Base-by-base conservation (phyloP, 2,113 vertebrate genomes). In the Pao palembangensis region DNA sequence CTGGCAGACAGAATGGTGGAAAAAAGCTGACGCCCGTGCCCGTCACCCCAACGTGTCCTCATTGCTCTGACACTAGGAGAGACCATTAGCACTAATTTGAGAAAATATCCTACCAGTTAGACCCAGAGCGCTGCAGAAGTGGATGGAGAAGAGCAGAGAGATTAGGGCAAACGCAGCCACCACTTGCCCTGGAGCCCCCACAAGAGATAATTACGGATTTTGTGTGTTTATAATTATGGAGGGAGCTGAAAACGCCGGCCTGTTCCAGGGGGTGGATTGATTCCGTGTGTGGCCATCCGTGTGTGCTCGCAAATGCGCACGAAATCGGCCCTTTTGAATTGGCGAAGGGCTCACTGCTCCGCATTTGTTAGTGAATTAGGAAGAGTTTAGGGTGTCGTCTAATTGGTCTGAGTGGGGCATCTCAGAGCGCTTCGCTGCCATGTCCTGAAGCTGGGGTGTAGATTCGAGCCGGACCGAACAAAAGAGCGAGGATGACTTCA, bases 121-220 rank as follows among this genome's bases (percentile, higher is more conserved):
- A 88, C 78, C 71, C 59, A 67, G 74, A 82, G 85, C 82, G 54
- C 48, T 56, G 57, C 67, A 82, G 83, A 82, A 80, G 69, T 70
- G 69, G 80, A 70, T 56, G 11, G 75, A 85, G 68, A 73, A 25
- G 78, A 81, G 71, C 47, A 0, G 2, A 75, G 52, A 67, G 71
- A 81, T 82, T 58, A 81, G 72, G 52, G 73, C 68, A 83, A 83
- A 85, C 73, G 71, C 60, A 64, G 76, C 74, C 63, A 72, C 73
- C 58, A 75, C 55, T 81, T 70, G 61, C 79, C 83, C 87, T 6
- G 55, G 20, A 81, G 88, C 69, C 65, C 62, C 62, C 63, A 38
- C 54, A 64, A 66, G 71, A 83, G 71, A 80, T 86, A 88, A 90
- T 90, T 89, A 89, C 82, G 80, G 71, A 86, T 87, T 85, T 87